Evolutionary conservation across 2,888 invertebrate species (phyloP).

Genomic region (Syrphus vitripennis): DNA sequence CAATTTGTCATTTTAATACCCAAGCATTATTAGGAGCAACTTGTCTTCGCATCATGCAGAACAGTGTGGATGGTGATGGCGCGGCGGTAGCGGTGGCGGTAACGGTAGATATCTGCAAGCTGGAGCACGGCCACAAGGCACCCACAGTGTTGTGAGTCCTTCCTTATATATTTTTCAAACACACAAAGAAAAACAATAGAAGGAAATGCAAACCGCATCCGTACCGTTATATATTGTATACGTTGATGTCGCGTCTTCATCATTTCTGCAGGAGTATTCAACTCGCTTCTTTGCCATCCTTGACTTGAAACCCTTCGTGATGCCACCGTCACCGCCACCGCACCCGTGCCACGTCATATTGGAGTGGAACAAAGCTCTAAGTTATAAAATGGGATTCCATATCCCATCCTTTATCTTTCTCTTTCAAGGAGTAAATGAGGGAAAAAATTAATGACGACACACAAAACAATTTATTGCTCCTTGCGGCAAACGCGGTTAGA

Average conservation of each 20-base stretch:
- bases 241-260: conserved; percentile 36
- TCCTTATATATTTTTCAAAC: conserved; percentile 2
- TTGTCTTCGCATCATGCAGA: conserved; percentile 56
- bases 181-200: conserved; percentile 34
- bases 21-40: conserved; percentile 62
- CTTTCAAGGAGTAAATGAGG: conserved; percentile 57
- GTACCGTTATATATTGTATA: not conserved
- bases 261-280: conserved; percentile 29
- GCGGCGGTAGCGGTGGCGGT: not conserved
- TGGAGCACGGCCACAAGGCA: not conserved
- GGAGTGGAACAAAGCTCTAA: not conserved
- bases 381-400: conserved; percentile 33
- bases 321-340: no score
- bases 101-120: not conserved
- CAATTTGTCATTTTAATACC: conserved; percentile 73
- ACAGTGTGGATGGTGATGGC: not conserved
- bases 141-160: not conserved
- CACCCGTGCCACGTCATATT: conserved; percentile 4
- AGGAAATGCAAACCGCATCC: conserved; percentile 65
- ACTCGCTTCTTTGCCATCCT: not conserved
- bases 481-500: conserved; percentile 46
- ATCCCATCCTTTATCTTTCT: not conserved
- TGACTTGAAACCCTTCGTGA: not conserved
- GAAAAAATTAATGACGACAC: conserved; percentile 73
- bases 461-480: conserved; percentile 73